Base-by-base conservation (phyloP, 2,797 vertebrate genomes). In the Ambastaia sidthimunki region DNA sequence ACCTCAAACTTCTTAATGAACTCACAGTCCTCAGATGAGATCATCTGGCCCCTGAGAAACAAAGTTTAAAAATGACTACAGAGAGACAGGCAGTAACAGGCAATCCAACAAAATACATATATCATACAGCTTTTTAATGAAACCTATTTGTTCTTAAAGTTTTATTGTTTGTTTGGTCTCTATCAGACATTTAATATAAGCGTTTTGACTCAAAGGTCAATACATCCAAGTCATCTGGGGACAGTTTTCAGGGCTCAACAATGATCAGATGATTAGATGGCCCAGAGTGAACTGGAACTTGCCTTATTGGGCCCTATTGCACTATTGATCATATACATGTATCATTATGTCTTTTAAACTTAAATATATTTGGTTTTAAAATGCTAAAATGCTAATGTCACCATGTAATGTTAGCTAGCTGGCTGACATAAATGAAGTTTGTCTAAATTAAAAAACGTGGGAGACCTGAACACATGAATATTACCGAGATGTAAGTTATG, bases 1-100 rank as follows among this genome's bases (percentile, higher is more conserved):
- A 96, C 95, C 84, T 99, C 98, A 93, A 98, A 99, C 85, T 93
- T 97, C 86, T 98, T 96, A 90, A 99, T 99, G 89, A 99, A 99
- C 86, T 99, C 98, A 90, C 98, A 99, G 88, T 99, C 98, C 91
- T 99, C 98, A 71, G 88, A 89, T 71, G 98, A 98, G 90, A 99
- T 99, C 98, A 99, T 99, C 91, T 99, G 98, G 55, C 97, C 97
- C 91, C 98, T 99, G 84, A 74, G 91, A 91, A 71, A 60, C 48
- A 79, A 9, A 11, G 18, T 18, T 31, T 23, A 67, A 2, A 23
- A 57, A 31, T 76, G 34, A 68, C 52, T 68, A 28, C 59, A 28
- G 1, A 9, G 7, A 80, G 54, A 18, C 34, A 62, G 66, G 12
- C 7, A 59, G 57, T 34, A 21, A 60, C 12, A 44, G 4, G 18